Base-by-base conservation (phyloP, 2,113 vertebrate species). In the Toxotes jaculatrix region DNA sequence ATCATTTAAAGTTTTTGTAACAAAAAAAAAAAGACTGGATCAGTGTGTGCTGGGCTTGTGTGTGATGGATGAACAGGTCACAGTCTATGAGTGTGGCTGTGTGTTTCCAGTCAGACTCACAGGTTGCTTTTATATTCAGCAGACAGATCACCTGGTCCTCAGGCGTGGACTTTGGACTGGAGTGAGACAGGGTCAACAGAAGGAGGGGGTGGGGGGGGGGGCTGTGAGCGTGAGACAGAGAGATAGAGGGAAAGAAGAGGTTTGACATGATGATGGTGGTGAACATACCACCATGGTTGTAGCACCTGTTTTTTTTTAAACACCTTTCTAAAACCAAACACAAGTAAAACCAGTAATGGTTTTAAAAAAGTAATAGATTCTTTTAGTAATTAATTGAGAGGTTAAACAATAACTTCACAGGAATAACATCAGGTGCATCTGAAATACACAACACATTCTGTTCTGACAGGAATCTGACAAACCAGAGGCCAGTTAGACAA, bases 91-190 rank as follows among this genome's bases (percentile, higher is more conserved):
- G 66, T 34, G 60, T 49, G 43, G 0, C 7, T 68, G 27, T 59
- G 51, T 38, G 27, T 43, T 21, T 17, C 31, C 10, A 10, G 63
- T 16, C 51, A 12, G 7, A 57, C 23, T 23, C 11, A 34, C 23
- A 6, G 23, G 38, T 23, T 19, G 55, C 61, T 64, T 75, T 76
- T 76, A 66, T 77, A 77, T 14, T 21, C 36, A 43, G 49, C 36
- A 43, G 49, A 3, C 34, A 5, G 27, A 77, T 66, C 61, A 65
- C 17, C 51, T 68, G 62, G 62, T 59, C 62, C 19, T 45, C 51
- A 36, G 12, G 10, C 40, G 36, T 19, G 63, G 63, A 77, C 74
- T 77, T 77, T 77, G 74, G 40, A 68, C 64, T 38, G 13, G 27
- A 45, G 38, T 43, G 27, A 45, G 19, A 49, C 42, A 66, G 74